Percentiles rank a stretch among this genome's conserved stretches.
These are phyloP conservation scores for Sebastiscus tertius DNA, from an alignment of 2,797 vertebrate genomes.

Conservation along the genomic window DNA sequence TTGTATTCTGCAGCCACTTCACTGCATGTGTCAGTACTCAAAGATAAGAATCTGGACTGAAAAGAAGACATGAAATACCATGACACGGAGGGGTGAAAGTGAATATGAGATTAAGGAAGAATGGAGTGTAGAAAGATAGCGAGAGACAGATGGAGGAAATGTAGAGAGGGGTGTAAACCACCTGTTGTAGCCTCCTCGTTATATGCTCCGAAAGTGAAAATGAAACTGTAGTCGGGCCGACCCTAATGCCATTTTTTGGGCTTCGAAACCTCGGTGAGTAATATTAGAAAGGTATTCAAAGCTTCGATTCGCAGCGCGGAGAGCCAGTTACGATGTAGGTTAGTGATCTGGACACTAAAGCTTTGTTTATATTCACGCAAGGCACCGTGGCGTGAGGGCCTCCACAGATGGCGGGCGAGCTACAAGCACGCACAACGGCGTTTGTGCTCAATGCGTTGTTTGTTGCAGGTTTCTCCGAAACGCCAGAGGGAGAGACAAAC, in stretches of 20 bases:
- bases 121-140: conserved; percentile 9
- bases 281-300: no score
- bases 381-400: no score
- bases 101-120: conserved; percentile 13
- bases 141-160: conserved; percentile 15
- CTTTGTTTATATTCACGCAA: no score
- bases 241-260: not conserved
- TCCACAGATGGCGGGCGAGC: no score
- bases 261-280: no score
- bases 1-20: conserved; percentile 1
- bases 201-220: conserved; percentile 19
- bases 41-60: not conserved
- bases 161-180: conserved; percentile 2
- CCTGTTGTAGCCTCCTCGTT: conserved; percentile 17
- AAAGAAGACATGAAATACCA: not conserved
- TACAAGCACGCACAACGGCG: no score
- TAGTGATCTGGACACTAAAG: no score
- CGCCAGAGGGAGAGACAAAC: no score
- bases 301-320: no score
- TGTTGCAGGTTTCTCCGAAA: no score
- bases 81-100: not conserved
- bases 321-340: no score
- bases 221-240: not conserved
- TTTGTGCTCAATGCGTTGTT: no score
- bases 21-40: not conserved